phyloP scores from a whole-genome alignment of 2,113 vertebrate genomes.

The Pholis gunnellus region DNA sequence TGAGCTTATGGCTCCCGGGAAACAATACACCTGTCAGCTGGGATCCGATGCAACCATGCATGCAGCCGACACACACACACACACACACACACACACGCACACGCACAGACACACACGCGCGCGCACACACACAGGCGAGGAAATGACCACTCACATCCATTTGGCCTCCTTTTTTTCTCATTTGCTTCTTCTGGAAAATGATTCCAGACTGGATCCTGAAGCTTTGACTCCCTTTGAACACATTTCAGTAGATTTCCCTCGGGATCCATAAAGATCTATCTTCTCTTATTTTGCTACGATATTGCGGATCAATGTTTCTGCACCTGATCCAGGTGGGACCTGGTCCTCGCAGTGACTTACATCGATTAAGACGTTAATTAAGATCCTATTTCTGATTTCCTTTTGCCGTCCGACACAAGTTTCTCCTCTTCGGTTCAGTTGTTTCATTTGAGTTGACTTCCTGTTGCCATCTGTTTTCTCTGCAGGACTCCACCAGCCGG shows the following conservation, averaged over 20 bases:
- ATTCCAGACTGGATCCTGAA: neutral
- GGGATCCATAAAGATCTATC: neutral
- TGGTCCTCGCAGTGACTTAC: neutral
- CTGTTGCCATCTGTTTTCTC: neutral
- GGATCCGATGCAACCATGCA: constrained; percentile 88
- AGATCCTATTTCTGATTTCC: neutral
- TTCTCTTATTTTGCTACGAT: neutral
- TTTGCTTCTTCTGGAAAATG: neutral
- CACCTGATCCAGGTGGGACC: too few species aligned
- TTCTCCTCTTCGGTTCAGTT: neutral
- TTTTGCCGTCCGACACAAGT: neutral
- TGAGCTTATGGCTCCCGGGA: constrained; percentile 90
- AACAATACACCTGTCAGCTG: constrained; percentile 95
- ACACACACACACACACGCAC: constrained; percentile 43
- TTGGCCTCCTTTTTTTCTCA: neutral
- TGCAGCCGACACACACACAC: constrained; percentile 39
- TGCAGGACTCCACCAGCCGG: constrained; percentile 22
- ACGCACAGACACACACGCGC: constrained; percentile 33
- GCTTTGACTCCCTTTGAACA: neutral
- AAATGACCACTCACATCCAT: neutral
- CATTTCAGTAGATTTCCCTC: neutral
- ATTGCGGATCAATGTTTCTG: neutral
- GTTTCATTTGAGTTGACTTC: neutral
- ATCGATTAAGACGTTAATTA: neutral
- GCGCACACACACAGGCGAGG: neutral